Conservation (phyloP, 2,888 invertebrate genomes). For the Callimorpha dominula region DNA sequence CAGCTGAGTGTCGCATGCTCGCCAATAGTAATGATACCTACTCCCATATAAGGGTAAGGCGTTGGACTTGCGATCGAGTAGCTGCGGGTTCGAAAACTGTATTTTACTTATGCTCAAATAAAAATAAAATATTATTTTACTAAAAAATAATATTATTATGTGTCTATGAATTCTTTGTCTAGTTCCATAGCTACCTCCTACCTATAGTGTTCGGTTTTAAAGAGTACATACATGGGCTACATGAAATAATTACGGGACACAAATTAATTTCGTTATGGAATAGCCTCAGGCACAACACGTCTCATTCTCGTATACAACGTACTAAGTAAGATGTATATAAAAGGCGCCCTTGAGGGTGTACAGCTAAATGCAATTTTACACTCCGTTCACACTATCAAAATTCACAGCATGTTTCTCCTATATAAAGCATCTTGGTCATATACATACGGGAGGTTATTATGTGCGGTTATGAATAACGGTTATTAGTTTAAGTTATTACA, state of each 20-base stretch:
- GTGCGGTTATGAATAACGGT: constrained; percentile 6
- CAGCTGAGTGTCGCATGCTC: too few species aligned
- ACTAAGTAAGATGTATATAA: constrained; percentile 27
- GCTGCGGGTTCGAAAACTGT: too few species aligned
- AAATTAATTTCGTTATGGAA: constrained; percentile 3
- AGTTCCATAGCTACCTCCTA: too few species aligned
- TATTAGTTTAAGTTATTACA: neutral
- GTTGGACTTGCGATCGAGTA: too few species aligned
- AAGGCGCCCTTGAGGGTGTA: constrained; percentile 45
- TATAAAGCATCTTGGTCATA: constrained; percentile 54
- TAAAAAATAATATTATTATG: too few species aligned
- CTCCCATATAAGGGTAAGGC: too few species aligned
- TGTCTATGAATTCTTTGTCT: too few species aligned
- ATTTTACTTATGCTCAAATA: too few species aligned
- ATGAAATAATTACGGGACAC: neutral
- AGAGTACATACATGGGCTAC: neutral
- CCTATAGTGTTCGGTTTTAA: neutral
- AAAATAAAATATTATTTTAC: too few species aligned
- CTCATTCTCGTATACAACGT: constrained; percentile 19
- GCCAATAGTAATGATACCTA: too few species aligned
- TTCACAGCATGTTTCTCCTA: constrained; percentile 75
- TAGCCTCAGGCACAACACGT: constrained; percentile 27
- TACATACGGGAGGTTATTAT: constrained; percentile 54
- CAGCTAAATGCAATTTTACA: constrained; percentile 77
- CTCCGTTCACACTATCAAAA: constrained; percentile 74